Conservation (phyloP, 2,888 invertebrate species). For the Lobophora halterata region DNA sequence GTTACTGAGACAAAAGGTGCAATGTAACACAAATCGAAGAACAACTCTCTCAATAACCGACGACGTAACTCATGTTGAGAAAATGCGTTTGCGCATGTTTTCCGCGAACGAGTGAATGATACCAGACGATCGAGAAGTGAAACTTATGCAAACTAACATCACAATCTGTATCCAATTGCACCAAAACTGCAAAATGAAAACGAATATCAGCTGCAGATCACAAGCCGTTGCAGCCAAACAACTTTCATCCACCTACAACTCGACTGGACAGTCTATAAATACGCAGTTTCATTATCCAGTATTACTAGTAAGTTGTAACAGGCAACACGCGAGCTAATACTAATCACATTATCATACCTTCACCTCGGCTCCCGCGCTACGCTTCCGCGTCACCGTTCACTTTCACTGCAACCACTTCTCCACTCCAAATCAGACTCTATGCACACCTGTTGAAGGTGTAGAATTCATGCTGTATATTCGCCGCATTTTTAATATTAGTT, state of each 20-base stretch:
- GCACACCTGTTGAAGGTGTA: conserved; percentile 36
- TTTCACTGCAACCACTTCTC: conserved; percentile 59
- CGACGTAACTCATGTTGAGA: too few species aligned
- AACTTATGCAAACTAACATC: neutral
- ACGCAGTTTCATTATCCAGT: conserved; percentile 47
- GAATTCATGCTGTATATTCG: conserved; percentile 32
- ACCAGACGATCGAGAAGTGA: too few species aligned
- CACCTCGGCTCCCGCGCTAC: conserved; percentile 60
- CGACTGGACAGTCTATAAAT: conserved; percentile 36
- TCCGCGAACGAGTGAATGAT: too few species aligned
- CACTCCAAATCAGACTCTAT: conserved; percentile 45
- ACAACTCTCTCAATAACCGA: too few species aligned
- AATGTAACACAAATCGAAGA: too few species aligned
- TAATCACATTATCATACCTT: conserved; percentile 60
- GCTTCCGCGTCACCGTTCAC: conserved; percentile 74
- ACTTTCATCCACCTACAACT: conserved; percentile 43
- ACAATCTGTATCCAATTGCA: neutral
- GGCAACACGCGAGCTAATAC: conserved; percentile 46
- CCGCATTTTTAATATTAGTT: conserved; percentile 41
- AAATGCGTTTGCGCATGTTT: too few species aligned
- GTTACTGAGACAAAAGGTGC: too few species aligned
- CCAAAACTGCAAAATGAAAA: too few species aligned
- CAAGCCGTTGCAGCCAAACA: conserved; percentile 23
- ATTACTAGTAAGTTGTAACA: conserved; percentile 45
- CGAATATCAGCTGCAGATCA: too few species aligned